phyloP scores from a whole-genome alignment of 2,797 vertebrate species.

The Acestrorhynchus altus region DNA sequence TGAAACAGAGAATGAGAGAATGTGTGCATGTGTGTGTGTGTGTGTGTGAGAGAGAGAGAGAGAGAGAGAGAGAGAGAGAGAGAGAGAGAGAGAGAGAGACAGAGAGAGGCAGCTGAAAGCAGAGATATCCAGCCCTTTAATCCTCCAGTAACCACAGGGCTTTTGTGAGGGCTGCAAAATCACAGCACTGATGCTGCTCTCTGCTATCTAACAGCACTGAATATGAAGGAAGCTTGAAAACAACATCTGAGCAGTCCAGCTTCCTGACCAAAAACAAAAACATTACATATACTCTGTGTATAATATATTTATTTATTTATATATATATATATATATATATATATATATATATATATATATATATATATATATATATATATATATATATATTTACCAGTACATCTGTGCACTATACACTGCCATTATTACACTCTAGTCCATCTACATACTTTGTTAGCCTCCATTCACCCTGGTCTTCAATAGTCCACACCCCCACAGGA shows the following conservation, averaged over 20 bases:
- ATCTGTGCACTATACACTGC: too few species aligned
- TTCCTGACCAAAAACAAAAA: neutral
- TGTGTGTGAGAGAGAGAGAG: slow-evolving; percentile 25
- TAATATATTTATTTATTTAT: neutral
- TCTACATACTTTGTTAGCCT: too few species aligned
- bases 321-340: neutral
- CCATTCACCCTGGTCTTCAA: too few species aligned
- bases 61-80: slow-evolving; percentile 30
- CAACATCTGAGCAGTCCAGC: slow-evolving; percentile 25
- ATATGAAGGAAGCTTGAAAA: slow-evolving; percentile 42
- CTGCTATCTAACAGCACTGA: slow-evolving; percentile 48
- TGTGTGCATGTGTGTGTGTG: too few species aligned
- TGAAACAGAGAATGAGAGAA: slow-evolving; percentile 32
- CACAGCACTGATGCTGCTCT: slow-evolving; percentile 49
- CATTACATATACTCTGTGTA: slow-evolving; percentile 10
- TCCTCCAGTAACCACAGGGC: slow-evolving; percentile 58
- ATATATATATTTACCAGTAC: too few species aligned
- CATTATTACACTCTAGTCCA: too few species aligned
- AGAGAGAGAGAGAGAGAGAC: slow-evolving; percentile 27
- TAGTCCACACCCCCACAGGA: too few species aligned
- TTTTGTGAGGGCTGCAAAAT: slow-evolving; percentile 57
- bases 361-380: too few species aligned
- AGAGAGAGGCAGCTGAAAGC: slow-evolving; percentile 44
- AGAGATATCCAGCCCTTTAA: slow-evolving; percentile 59
- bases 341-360: too few species aligned